Evolutionary conservation across 2,888 invertebrate genomes (phyloP).

Genomic region (Patella pellucida): DNA sequence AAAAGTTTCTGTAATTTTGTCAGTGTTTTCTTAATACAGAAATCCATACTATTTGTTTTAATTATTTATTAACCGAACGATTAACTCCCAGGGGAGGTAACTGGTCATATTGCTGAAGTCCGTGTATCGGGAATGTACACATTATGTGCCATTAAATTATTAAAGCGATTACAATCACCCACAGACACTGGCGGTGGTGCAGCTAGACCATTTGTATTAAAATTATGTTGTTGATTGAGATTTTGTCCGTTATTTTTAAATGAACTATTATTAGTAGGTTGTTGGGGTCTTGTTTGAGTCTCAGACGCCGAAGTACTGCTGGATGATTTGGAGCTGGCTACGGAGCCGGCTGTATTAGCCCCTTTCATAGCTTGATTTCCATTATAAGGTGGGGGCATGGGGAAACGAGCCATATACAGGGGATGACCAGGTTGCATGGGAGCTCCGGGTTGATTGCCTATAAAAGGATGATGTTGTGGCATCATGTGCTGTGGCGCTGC

Average conservation of each 20-base stretch:
- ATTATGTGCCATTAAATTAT: slow-evolving; percentile 53
- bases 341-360: slow-evolving; percentile 56
- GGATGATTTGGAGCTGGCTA: slow-evolving; percentile 64
- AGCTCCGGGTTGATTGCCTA: slow-evolving; percentile 29
- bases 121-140: slow-evolving; percentile 60
- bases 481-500: slow-evolving; percentile 7
- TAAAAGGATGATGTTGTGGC: slow-evolving; percentile 18
- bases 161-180: slow-evolving; percentile 56
- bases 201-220: slow-evolving; percentile 18
- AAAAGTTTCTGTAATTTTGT: too few species aligned
- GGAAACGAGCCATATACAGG: slow-evolving; percentile 13
- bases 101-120: slow-evolving; percentile 48
- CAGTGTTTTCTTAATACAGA: too few species aligned
- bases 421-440: slow-evolving; percentile 24
- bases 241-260: neutral
- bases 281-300: neutral
- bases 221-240: slow-evolving; percentile 3
- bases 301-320: slow-evolving; percentile 45
- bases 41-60: too few species aligned
- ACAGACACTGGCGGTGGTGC: slow-evolving; percentile 20
- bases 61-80: slow-evolving; percentile 20
- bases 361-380: slow-evolving; percentile 31
- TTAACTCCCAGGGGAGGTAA: neutral
- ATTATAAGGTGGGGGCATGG: neutral
- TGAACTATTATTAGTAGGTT: neutral